Evolutionary conservation across 2,888 invertebrate species (phyloP).

Genomic region (Brenthis daphne): DNA sequence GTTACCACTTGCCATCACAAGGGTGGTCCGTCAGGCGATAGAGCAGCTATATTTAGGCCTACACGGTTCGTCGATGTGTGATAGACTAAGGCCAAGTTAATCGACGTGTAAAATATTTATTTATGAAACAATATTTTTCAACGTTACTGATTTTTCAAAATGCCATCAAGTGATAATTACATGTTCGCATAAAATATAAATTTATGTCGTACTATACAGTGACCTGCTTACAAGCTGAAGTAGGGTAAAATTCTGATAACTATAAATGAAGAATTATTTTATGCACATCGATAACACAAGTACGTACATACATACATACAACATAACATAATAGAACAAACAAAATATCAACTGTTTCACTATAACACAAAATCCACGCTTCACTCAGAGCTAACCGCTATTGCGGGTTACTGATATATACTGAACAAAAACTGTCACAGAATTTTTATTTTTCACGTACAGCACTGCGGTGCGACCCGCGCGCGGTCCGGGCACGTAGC

Average conservation of each 20-base stretch:
- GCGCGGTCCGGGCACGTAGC: conserved; percentile 60
- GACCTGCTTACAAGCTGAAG: conserved; percentile 8
- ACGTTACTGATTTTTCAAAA: not conserved
- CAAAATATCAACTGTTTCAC: conserved; percentile 36
- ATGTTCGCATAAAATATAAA: not conserved
- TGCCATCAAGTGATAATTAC: not conserved
- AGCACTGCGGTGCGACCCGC: conserved; percentile 49
- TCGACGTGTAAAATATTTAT: conserved; percentile 49
- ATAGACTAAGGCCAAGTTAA: conserved; percentile 61
- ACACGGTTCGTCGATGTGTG: conserved; percentile 62
- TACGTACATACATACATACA: conserved; percentile 46
- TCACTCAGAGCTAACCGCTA: conserved; percentile 55
- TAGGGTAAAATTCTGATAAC: conserved; percentile 10
- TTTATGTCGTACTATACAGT: not conserved
- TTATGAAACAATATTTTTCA: too few species aligned
- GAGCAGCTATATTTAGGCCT: conserved; percentile 68
- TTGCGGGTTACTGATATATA: conserved; percentile 53
- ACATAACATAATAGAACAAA: conserved; percentile 35
- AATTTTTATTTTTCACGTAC: conserved; percentile 20
- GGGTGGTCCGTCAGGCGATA: conserved; percentile 55
- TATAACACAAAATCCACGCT: conserved; percentile 40
- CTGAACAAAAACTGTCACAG: conserved; percentile 37
- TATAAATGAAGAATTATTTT: conserved; percentile 7
- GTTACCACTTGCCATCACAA: conserved; percentile 50
- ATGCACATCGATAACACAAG: conserved; percentile 31